phyloP scores from a whole-genome alignment of 2,888 invertebrate species.

The Aquatica leii region DNA sequence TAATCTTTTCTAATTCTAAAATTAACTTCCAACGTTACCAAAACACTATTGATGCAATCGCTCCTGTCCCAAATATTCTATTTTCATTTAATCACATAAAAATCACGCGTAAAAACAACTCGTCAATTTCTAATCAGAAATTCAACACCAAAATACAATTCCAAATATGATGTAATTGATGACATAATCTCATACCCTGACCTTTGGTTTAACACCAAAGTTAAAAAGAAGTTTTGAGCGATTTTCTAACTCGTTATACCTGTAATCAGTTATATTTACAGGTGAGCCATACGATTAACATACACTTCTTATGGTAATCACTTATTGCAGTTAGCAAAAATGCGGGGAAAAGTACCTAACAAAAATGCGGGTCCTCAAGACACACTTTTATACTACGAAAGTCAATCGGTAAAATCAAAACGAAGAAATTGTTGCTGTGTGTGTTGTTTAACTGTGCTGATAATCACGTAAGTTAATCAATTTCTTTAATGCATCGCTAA shows the following conservation, averaged over 20 bases:
- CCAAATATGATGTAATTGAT: slow-evolving; percentile 3
- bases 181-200: slow-evolving; percentile 3
- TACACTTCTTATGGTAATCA: not conserved
- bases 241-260: not conserved
- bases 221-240: no score
- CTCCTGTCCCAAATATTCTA: no score
- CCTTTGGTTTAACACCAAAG: not conserved
- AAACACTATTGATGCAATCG: no score
- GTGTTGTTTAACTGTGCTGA: not conserved
- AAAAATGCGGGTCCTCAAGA: slow-evolving; percentile 1
- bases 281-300: not conserved
- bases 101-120: no score
- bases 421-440: not conserved
- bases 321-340: not conserved
- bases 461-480: slow-evolving; percentile 2
- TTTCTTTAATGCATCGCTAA: not conserved
- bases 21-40: no score
- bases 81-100: no score
- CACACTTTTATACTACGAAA: slow-evolving; percentile 7
- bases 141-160: no score
- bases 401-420: not conserved
- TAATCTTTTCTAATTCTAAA: no score
- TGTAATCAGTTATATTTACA: slow-evolving; percentile 5
- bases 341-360: slow-evolving; percentile 8
- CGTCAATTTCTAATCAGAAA: no score